phyloP scores from a whole-genome alignment of 2,888 invertebrate genomes.

The Adineta ricciae region DNA sequence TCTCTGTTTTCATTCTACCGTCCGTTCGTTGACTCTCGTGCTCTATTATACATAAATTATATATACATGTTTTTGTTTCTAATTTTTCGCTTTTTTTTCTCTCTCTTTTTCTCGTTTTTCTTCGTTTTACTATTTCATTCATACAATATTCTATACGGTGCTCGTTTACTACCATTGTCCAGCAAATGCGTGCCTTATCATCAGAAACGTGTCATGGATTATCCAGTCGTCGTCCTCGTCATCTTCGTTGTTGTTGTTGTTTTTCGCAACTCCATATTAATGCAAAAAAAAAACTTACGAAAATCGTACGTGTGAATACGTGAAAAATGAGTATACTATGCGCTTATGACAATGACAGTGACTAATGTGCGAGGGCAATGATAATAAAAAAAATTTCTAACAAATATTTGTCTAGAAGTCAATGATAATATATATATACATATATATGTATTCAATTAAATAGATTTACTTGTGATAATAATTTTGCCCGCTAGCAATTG shows the following conservation, averaged over 20 bases:
- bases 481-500: not conserved
- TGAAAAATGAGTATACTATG: not conserved
- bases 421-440: not conserved
- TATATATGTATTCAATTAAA: not conserved
- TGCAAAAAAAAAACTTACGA: not conserved
- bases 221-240: too few species aligned
- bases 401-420: not conserved
- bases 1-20: not conserved
- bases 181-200: not conserved
- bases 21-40: not conserved
- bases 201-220: not conserved
- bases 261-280: not conserved
- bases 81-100: not conserved
- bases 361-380: not conserved
- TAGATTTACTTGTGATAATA: not conserved
- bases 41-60: constrained; percentile 1
- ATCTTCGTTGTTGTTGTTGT: too few species aligned
- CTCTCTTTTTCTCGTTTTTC: not conserved
- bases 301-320: not conserved
- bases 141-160: constrained; percentile 8
- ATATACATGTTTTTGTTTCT: not conserved
- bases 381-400: not conserved
- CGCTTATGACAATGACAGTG: not conserved
- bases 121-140: not conserved
- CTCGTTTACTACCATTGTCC: not conserved